Evolutionary conservation across 2,113 vertebrate genomes (phyloP).

Genomic region (Accipiter cooperii): DNA sequence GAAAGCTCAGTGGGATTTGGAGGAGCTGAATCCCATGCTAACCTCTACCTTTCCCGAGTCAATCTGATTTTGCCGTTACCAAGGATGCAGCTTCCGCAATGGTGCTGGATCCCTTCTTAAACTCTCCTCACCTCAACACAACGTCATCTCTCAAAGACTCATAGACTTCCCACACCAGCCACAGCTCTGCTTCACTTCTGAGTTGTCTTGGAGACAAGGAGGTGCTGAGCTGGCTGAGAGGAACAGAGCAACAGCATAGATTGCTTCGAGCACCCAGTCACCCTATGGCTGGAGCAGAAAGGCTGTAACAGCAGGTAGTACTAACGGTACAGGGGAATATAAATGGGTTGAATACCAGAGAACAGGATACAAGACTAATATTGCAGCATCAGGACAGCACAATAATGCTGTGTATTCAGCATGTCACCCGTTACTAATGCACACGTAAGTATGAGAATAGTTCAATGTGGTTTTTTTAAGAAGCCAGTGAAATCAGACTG

Average conservation of each 20-base stretch:
- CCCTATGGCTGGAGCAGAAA: not conserved
- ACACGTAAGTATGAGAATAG: not conserved
- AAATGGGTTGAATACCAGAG: not conserved
- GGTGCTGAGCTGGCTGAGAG: not conserved
- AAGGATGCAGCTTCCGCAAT: rapidly evolving
- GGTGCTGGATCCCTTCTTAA: not conserved
- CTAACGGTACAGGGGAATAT: not conserved
- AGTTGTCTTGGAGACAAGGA: not conserved
- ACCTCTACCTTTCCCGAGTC: not conserved
- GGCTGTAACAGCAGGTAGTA: not conserved
- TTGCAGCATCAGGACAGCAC: not conserved
- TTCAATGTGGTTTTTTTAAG: not conserved
- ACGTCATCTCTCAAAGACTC: not conserved
- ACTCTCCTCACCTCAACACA: not conserved
- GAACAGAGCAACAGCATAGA: not conserved
- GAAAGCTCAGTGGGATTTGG: not conserved
- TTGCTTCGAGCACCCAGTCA: not conserved
- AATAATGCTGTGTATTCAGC: not conserved
- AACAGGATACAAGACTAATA: not conserved
- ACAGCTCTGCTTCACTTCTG: not conserved
- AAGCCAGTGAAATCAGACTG: not conserved
- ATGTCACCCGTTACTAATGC: not conserved
- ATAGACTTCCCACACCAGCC: not conserved
- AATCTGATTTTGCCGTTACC: not conserved
- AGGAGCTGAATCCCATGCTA: not conserved